A percentile compares a stretch with the other conserved stretches of the same genome.
Evolutionary conservation across 1,140 invertebrate genomes (phyloP).

Genomic region (Brachionus paranguensis): DNA sequence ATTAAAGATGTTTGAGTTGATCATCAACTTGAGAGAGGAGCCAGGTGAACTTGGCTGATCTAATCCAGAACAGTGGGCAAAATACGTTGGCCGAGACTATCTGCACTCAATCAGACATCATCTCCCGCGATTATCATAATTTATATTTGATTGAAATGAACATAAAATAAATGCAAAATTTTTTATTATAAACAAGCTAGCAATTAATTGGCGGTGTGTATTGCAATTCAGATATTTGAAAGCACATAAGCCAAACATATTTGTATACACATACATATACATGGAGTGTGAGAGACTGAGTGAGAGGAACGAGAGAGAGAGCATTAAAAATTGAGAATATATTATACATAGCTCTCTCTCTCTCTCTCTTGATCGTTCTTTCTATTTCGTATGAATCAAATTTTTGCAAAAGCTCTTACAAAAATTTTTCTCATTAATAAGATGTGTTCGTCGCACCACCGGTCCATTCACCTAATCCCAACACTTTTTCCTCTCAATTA

Average conservation of each 20-base stretch:
- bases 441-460: neutral
- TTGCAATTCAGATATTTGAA: neutral
- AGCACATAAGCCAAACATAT: neutral
- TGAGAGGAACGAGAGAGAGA: neutral
- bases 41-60: no score
- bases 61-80: no score
- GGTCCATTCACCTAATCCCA: neutral
- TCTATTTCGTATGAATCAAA: neutral
- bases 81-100: no score
- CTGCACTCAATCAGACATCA: neutral
- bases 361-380: neutral
- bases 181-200: neutral
- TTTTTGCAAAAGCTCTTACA: neutral
- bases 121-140: neutral
- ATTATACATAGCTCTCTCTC: neutral
- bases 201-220: neutral
- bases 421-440: neutral
- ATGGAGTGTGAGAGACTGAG: neutral
- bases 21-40: no score
- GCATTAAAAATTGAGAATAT: neutral
- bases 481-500: neutral
- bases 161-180: neutral
- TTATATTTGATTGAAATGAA: neutral
- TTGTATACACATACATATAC: neutral
- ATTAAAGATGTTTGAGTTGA: no score